phyloP scores from a whole-genome alignment of 1,140 invertebrate genomes.

The Pseudomyrmex gracilis region DNA sequence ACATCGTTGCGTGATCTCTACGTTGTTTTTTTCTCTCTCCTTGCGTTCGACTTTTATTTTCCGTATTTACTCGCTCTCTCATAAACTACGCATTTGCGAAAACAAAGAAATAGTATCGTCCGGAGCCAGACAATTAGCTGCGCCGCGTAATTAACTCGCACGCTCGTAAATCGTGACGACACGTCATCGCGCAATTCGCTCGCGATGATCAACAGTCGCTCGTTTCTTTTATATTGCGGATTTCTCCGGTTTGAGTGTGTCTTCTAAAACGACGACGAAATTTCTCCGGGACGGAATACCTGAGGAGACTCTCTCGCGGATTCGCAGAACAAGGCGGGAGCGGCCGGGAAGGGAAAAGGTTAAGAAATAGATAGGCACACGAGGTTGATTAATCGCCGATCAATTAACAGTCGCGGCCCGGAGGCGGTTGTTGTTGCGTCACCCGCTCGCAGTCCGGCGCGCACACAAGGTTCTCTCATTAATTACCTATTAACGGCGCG shows the following conservation, averaged over 20 bases:
- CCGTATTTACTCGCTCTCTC: slow-evolving; percentile 16
- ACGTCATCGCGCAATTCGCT: background rate
- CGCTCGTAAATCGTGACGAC: slow-evolving; percentile 47
- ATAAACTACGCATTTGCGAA: slow-evolving; percentile 9
- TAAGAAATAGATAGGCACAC: slow-evolving; percentile 40
- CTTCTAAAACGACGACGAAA: too few relatives aligned
- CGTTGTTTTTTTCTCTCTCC: background rate
- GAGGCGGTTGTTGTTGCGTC: slow-evolving; percentile 65
- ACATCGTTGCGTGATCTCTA: background rate
- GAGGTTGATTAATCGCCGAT: slow-evolving; percentile 73
- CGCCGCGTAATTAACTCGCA: slow-evolving; percentile 36
- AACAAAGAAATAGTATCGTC: slow-evolving; percentile 15
- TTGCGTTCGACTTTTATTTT: background rate
- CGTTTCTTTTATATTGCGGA: too few relatives aligned
- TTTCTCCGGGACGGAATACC: too few relatives aligned
- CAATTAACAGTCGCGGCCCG: slow-evolving; percentile 65
- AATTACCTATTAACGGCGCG: slow-evolving; percentile 78
- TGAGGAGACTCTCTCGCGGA: too few relatives aligned
- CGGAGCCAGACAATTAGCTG: slow-evolving; percentile 42
- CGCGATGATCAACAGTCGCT: background rate
- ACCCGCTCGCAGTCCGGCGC: slow-evolving; percentile 23
- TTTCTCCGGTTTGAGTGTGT: too few relatives aligned
- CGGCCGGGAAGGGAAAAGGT: background rate
- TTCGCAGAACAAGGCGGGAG: too few relatives aligned
- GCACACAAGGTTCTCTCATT: slow-evolving; percentile 66